Base-by-base conservation (phyloP, 2,888 invertebrate species). In the Drosophila borborema region DNA sequence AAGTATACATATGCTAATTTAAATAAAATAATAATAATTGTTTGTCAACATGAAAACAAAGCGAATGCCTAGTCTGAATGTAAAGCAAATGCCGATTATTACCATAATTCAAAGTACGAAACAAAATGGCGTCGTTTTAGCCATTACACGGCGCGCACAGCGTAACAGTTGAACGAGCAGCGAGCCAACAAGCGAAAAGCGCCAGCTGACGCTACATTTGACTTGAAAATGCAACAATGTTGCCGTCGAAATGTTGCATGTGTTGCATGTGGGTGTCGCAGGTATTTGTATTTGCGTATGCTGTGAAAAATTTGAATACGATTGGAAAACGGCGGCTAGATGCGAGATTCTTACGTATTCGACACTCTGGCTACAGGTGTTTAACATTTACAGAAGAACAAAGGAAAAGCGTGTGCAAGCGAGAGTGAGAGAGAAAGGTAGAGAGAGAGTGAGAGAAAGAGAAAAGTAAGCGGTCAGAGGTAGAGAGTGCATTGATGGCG, bases 311-410 rank as follows among this genome's bases (percentile, higher is more conserved):
- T 28, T n/a, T 16, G 20, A 58, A 40, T 59, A 38, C 41, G 55
- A 72, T 70, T 62, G 74, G 61, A 74, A 77, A 64, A 23, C 45
- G 31, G 31, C 58, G 34, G 43, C 55, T 55, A 63, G 59, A 23
- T 43, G 62, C 43, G 59, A 49, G 59, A 53, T 59, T 64, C 51
- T 63, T 54, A 59, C 43, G 53, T 64, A 46, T 61, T 68, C 49
- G 40, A n/a, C n/a, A 38, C 9, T 46, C n/a, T 48, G 53, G 56
- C 81, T 63, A 80, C 81, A 80, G 80, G 80, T 80, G 80, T 73
- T 75, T 70, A 49, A 23, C 41, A 56, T 14, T 59, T 46, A 51
- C 54, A 71, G n/a, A 58, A 20, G 31, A 14, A 12, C 12, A 55
- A 34, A 38, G 20, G 16, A 20, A 63, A 20, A 46, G 12, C 40